These are phyloP conservation scores for Uria lomvia DNA, from an alignment of 2,113 vertebrate genomes.

Conservation along the genomic window DNA sequence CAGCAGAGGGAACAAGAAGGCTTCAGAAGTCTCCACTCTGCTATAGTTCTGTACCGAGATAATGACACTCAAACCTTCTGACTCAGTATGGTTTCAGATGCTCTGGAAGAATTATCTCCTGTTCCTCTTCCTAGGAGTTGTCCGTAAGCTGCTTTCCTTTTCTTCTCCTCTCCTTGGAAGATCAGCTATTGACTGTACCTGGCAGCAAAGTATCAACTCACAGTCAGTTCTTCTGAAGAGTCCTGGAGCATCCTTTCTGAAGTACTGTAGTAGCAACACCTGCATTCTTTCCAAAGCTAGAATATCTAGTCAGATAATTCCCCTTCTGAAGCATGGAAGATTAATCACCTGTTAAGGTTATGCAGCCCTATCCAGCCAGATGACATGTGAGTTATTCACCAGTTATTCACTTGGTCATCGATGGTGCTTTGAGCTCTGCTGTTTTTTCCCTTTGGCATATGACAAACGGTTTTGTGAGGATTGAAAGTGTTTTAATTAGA, in stretches of 20 bases:
- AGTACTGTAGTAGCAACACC: background rate
- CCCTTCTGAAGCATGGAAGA: background rate
- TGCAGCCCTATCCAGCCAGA: background rate
- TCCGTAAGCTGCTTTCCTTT: background rate
- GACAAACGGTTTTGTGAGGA: background rate
- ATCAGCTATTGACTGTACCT: background rate
- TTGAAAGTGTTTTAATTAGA: background rate
- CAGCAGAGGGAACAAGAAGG: background rate
- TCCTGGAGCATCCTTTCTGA: background rate
- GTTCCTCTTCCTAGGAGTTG: rapidly evolving
- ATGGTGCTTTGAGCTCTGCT: background rate
- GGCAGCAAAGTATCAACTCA: background rate
- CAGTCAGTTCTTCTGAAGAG: background rate
- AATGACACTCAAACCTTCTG: background rate
- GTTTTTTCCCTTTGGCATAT: background rate
- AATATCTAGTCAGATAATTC: background rate
- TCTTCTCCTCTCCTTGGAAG: background rate
- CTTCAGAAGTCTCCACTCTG: background rate
- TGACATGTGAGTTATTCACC: background rate
- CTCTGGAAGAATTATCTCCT: background rate
- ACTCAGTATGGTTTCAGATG: background rate
- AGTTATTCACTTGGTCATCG: background rate
- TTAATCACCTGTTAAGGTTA: background rate
- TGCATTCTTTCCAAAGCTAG: background rate
- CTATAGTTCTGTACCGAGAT: background rate